Base-by-base conservation (phyloP, 2,888 invertebrate species). In the Monochamus alternatus region DNA sequence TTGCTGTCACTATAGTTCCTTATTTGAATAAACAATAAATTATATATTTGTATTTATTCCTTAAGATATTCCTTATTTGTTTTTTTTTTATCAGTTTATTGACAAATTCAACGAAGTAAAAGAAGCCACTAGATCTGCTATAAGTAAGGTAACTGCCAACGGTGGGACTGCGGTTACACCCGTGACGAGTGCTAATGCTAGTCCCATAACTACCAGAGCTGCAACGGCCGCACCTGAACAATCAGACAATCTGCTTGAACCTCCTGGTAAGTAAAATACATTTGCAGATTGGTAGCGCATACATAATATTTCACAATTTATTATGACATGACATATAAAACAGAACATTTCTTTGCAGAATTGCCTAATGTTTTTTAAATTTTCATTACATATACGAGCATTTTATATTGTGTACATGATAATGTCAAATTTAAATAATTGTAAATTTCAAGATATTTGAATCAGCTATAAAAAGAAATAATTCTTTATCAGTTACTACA, bases 81-180 rank as follows among this genome's bases (percentile, higher is more conserved):
- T 52, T 2, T 55, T 79, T 74, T 75, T 75, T 80, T 86, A 86
- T 74, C 81, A 97, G 96, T 98, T 98, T 90, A 97, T 98, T 84
- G 98, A 98, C 89, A 98, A 98, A 90, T 98, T 98, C 89, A 97
- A 98, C 91, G 98, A 98, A 89, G 97, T 98, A 38, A 98, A 98
- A 88, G 98, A 98, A 89, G 96, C 98, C 58, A 98, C 98, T 12
- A 94, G 95, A 85, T 91, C 92, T 86, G 93, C 94, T 73, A 92
- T 92, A 81, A 91, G 92, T 74, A 94, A 93, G 87, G 91, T 92
- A 14, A 90, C 92, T 38, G 90, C 91, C 43, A 92, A 92, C 86
- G 92, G 90, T 30, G 89, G 88, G 78, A 78, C 88, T 63, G 95
- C 94, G 0, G 95, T 94, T 62, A 96, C 96, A 44, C 96, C 96